phyloP scores from a whole-genome alignment of 1,140 invertebrate species.

The Nomia melanderi region DNA sequence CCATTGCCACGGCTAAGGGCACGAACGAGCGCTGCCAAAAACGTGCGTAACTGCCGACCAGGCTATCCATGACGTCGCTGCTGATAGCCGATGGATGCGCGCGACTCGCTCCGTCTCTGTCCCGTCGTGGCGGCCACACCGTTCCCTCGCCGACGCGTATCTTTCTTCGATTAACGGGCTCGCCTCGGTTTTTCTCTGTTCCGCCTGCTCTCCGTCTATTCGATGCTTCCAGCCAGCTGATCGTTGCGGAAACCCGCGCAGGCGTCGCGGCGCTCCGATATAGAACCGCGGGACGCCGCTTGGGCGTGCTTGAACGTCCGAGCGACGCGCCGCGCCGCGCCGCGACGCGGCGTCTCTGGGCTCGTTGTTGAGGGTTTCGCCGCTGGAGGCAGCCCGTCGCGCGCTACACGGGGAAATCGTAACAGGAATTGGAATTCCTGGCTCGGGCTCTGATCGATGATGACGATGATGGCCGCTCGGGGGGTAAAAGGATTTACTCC shows the following conservation, averaged over 20 bases:
- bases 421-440: neutral
- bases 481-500: neutral
- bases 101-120: slow-evolving; percentile 35
- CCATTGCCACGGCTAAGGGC: slow-evolving; percentile 23
- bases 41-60: slow-evolving; percentile 47
- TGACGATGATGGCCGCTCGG: slow-evolving; percentile 7
- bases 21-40: slow-evolving; percentile 40
- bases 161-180: neutral
- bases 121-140: neutral
- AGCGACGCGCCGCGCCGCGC: neutral
- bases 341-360: neutral
- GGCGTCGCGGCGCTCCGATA: slow-evolving; percentile 69
- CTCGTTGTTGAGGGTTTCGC: slow-evolving; percentile 14
- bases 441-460: neutral
- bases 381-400: slow-evolving; percentile 1
- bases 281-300: slow-evolving; percentile 39
- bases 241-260: slow-evolving; percentile 77
- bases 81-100: slow-evolving; percentile 35
- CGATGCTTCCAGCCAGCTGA: slow-evolving; percentile 73
- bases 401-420: neutral
- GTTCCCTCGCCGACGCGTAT: neutral
- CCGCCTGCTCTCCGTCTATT: neutral
- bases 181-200: neutral
- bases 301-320: slow-evolving; percentile 5
- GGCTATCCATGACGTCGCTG: slow-evolving; percentile 45